phyloP scores from a whole-genome alignment of 2,113 vertebrate genomes.

The Bubalus kerabau region DNA sequence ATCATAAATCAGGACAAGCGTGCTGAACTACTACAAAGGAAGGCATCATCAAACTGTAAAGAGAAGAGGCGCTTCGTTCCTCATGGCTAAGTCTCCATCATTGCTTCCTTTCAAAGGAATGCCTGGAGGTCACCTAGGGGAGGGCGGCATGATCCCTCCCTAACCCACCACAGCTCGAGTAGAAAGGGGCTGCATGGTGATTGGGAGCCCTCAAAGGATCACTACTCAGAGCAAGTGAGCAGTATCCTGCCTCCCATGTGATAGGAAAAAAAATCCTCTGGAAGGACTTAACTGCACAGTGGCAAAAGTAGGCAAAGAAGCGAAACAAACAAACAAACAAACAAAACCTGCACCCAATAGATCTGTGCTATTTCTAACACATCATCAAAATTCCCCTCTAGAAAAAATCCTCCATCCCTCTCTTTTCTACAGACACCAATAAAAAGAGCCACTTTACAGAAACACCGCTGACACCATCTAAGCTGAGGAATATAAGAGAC shows the following conservation, averaged over 20 bases:
- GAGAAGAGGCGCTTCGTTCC: constrained; percentile 39
- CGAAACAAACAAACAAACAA: not conserved
- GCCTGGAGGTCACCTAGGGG: not conserved
- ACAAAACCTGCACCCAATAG: not conserved
- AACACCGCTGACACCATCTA: not conserved
- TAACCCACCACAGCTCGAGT: not conserved
- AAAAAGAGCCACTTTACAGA: not conserved
- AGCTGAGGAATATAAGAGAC: not conserved
- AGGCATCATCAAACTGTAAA: constrained; percentile 26
- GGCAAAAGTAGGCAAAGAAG: not conserved
- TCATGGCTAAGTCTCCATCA: constrained; percentile 47
- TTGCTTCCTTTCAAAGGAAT: constrained; percentile 43
- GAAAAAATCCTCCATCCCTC: not conserved
- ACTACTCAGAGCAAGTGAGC: not conserved
- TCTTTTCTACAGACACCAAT: not conserved
- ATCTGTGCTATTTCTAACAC: not conserved
- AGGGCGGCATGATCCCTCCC: not conserved
- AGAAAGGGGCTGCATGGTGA: not conserved
- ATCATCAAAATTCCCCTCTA: not conserved
- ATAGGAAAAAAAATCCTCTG: not conserved
- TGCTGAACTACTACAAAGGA: constrained; percentile 59
- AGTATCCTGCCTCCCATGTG: not conserved
- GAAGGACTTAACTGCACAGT: not conserved
- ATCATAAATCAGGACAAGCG: constrained; percentile 61
- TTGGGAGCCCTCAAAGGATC: not conserved